A percentile compares a stretch with the other conserved stretches of the same genome.
These are phyloP conservation scores for Eidolon dupreanum DNA, from an alignment of 2,797 vertebrate species.

Conservation along the genomic window DNA sequence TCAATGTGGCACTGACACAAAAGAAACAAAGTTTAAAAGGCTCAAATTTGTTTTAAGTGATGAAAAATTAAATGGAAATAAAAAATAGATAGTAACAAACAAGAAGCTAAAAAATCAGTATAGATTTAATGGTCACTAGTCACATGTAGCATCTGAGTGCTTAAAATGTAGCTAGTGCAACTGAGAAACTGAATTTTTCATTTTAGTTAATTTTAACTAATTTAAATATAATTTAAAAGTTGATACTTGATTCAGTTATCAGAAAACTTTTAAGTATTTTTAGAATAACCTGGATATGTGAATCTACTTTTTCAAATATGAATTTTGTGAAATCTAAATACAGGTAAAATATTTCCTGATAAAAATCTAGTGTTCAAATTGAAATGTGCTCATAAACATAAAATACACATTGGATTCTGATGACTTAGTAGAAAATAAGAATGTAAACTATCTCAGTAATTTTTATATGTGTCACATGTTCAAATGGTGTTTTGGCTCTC, in stretches of 20 bases:
- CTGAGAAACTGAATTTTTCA: not conserved
- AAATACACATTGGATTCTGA: not conserved
- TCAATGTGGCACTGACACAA: not conserved
- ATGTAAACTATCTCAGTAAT: not conserved
- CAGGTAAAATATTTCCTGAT: not conserved
- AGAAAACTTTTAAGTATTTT: not conserved
- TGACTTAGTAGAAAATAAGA: not conserved
- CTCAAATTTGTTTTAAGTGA: not conserved
- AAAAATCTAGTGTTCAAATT: not conserved
- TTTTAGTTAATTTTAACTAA: not conserved
- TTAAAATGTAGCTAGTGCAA: not conserved
- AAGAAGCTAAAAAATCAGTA: not conserved
- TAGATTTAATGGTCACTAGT: not conserved
- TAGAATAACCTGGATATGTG: not conserved
- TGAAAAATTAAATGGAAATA: not conserved
- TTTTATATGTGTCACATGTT: not conserved
- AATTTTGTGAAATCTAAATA: slow-evolving; percentile 26
- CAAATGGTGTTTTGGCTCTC: not conserved
- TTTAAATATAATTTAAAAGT: not conserved
- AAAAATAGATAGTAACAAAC: not conserved
- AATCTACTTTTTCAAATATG: not conserved
- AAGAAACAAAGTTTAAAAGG: not conserved
- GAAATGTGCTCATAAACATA: not conserved
- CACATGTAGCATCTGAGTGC: not conserved
- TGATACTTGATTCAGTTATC: not conserved